Evolutionary conservation across 2,797 vertebrate genomes (phyloP).

Genomic region (Agapornis canus): DNA sequence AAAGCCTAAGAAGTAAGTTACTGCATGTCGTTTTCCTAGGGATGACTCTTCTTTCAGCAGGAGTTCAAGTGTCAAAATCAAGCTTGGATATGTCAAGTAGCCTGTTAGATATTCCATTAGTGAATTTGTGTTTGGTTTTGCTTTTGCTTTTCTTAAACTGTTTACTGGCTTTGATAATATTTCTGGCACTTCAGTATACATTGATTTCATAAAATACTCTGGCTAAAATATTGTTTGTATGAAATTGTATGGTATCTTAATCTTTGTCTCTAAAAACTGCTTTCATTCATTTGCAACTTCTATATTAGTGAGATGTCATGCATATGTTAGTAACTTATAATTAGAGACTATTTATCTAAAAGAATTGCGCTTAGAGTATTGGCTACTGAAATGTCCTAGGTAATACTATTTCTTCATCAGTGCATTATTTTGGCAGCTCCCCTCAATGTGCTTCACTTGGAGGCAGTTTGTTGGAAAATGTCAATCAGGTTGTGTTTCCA

Average conservation of each 20-base stretch:
- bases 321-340: neutral
- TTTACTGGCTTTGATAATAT: neutral
- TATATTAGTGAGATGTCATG: neutral
- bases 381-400: neutral
- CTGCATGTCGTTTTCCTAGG: neutral
- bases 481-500: neutral
- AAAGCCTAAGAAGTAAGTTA: neutral
- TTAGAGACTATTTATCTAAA: neutral
- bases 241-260: neutral
- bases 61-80: neutral
- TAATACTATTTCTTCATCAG: neutral
- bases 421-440: neutral
- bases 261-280: neutral
- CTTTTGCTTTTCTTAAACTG: neutral
- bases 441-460: neutral
- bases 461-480: neutral
- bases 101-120: neutral
- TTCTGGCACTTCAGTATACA: neutral
- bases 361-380: neutral
- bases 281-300: neutral
- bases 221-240: neutral
- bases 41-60: neutral
- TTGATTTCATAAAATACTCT: neutral
- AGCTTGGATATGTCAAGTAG: neutral
- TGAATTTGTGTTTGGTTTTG: neutral